Percentiles rank a stretch among this genome's conserved stretches.
These are phyloP conservation scores for Spodoptera litura DNA, from an alignment of 1,140 invertebrate species.

Conservation along the genomic window DNA sequence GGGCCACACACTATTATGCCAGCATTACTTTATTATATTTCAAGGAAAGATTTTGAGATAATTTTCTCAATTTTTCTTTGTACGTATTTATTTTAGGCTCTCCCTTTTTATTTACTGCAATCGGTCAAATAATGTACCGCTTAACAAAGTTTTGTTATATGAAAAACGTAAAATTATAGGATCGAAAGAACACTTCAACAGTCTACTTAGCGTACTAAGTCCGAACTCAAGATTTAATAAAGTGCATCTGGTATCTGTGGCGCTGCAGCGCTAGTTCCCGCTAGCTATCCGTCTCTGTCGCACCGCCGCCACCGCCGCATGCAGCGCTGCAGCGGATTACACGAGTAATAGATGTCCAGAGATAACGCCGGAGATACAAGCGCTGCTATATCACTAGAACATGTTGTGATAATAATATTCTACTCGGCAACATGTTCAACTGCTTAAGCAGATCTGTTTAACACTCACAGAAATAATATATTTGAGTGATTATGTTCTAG, in stretches of 20 bases:
- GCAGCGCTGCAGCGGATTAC: slow-evolving; percentile 30
- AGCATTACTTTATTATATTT: too few species aligned
- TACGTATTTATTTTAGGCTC: too few species aligned
- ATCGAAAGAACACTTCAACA: neutral
- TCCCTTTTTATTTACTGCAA: too few species aligned
- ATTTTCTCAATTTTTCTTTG: too few species aligned
- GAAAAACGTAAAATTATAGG: too few species aligned
- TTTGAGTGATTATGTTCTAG: neutral
- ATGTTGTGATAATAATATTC: neutral
- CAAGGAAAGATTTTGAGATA: too few species aligned
- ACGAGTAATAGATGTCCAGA: slow-evolving; percentile 24
- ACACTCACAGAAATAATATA: neutral
- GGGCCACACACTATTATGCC: too few species aligned
- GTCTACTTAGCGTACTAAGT: neutral
- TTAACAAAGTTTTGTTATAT: too few species aligned
- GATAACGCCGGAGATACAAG: slow-evolving; percentile 6
- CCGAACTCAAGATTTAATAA: neutral
- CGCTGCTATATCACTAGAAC: neutral
- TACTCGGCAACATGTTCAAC: neutral
- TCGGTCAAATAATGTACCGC: too few species aligned
- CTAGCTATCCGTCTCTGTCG: slow-evolving; percentile 11
- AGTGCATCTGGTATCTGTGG: neutral
- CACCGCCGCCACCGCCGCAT: neutral
- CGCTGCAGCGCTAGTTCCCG: neutral
- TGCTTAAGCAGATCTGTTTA: neutral